These are phyloP conservation scores for Morpho achilles DNA, from an alignment of 2,888 invertebrate genomes.

Conservation along the genomic window DNA sequence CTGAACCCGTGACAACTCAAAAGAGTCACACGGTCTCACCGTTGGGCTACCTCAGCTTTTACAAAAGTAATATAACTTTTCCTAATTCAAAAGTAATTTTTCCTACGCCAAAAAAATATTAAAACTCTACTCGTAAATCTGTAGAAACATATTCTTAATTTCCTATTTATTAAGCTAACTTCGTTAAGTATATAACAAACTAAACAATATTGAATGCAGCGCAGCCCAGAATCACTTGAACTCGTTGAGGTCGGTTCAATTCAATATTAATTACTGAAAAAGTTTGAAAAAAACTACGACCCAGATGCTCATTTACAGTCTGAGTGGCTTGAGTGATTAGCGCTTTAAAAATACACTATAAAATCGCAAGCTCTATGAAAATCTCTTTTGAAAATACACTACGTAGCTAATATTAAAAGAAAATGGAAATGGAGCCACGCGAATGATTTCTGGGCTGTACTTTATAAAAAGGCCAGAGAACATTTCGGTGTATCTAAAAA, in stretches of 20 bases:
- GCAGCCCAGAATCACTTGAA: conserved; percentile 7
- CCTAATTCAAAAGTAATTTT: no score
- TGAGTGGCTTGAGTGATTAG: conserved; percentile 6
- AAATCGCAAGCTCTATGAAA: neutral
- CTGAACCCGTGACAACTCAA: no score
- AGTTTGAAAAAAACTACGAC: conserved; percentile 6
- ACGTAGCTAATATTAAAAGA: neutral
- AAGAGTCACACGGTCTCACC: no score
- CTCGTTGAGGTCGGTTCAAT: conserved; percentile 17
- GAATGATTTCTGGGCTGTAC: no score
- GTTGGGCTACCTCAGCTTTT: no score
- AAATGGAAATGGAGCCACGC: neutral
- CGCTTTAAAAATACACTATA: conserved; percentile 3
- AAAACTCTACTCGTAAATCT: no score
- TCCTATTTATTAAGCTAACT: no score
- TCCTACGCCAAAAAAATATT: no score
- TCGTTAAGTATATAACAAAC: neutral
- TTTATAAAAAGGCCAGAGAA: no score
- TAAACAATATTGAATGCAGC: conserved; percentile 11
- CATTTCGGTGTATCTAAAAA: no score
- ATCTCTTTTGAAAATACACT: conserved; percentile 2
- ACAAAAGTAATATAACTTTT: no score
- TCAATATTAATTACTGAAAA: conserved; percentile 17
- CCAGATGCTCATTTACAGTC: conserved; percentile 16
- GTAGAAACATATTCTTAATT: no score